Base-by-base conservation (phyloP, 2,888 invertebrate species). In the Noctua janthe region DNA sequence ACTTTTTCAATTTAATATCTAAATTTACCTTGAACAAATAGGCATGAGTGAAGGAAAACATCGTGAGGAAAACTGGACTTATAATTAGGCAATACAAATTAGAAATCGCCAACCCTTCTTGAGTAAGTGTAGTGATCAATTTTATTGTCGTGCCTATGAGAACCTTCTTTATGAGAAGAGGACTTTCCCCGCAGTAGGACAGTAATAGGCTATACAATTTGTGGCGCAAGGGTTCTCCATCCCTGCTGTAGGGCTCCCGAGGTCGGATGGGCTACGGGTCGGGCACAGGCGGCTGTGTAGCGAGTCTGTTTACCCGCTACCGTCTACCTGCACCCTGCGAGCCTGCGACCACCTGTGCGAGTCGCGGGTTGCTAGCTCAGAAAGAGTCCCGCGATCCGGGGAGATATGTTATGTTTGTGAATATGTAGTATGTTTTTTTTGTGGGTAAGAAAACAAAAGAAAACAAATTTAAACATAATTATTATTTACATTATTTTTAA, bases 291-390 rank as follows among this genome's bases (percentile, higher is more conserved):
- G 54, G 72, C 71, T 74, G 77, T 56, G 78, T 69, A 67, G 83
- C 64, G 29, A 73, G 80, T 43, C 77, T 87, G 89, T 89, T 90
- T 89, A 87, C 78, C 78, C 82, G 90, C 89, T 90, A 85, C 86
- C 86, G 87, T 62, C 84, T 87, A 87, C 82, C 74, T 88, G 95
- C 84, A 80, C 89, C 95, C 95, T 43, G 47, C 81, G 82, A 83
- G 67, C 82, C 74, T 90, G 88, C 93, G 94, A 95, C 96, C 96
- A 95, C 96, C 96, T 96, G 96, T 96, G 91, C 83, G 95, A 95
- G 91, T 86, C 69, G 78, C 23, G 76, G 90, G 89, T 89, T 90
- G 88, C 91, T 78, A 91, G 80, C 78, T 8, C n/a, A 29, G 51
- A 49, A 29, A 15, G 20, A 75, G 39, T 81, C 76, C 80, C 71